Evolutionary conservation across 2,888 invertebrate species (phyloP).

Genomic region (Pollenia amentaria): DNA sequence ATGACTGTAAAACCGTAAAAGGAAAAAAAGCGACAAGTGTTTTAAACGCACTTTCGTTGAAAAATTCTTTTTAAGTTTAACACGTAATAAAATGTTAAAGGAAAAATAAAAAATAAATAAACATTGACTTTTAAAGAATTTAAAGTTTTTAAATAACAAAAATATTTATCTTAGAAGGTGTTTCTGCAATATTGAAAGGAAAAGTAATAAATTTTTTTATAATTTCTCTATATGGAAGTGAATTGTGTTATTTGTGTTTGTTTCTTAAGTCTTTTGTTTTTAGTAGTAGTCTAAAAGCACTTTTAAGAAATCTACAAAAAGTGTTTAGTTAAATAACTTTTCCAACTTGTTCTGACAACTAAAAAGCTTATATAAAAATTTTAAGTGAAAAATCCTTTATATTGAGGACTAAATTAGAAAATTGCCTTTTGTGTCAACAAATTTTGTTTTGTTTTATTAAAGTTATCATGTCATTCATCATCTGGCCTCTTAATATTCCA

Average conservation of each 20-base stretch:
- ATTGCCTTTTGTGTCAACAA: too few relatives aligned
- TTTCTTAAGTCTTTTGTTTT: constrained; percentile 57
- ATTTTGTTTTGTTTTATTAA: too few relatives aligned
- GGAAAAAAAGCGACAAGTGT: constrained; percentile 67
- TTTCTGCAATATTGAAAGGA: constrained; percentile 52
- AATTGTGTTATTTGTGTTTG: not conserved
- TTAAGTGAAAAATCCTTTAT: too few relatives aligned
- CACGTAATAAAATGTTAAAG: constrained; percentile 69
- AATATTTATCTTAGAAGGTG: constrained; percentile 31
- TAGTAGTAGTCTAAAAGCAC: too few relatives aligned
- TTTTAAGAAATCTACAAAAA: too few relatives aligned
- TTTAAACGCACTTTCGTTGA: constrained; percentile 75
- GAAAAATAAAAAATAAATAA: constrained; percentile 34
- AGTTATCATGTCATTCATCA: too few relatives aligned
- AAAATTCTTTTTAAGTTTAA: constrained; percentile 70
- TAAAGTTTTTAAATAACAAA: constrained; percentile 50
- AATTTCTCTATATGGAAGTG: not conserved
- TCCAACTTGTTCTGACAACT: not conserved
- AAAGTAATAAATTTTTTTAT: constrained; percentile 28
- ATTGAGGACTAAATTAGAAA: too few relatives aligned
- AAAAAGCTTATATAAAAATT: too few relatives aligned
- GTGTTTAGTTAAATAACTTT: not conserved
- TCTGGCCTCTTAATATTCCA: too few relatives aligned
- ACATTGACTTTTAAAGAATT: constrained; percentile 24
- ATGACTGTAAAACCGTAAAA: constrained; percentile 47